Conservation (phyloP, 2,888 invertebrate genomes). For the Andrena camellia region DNA sequence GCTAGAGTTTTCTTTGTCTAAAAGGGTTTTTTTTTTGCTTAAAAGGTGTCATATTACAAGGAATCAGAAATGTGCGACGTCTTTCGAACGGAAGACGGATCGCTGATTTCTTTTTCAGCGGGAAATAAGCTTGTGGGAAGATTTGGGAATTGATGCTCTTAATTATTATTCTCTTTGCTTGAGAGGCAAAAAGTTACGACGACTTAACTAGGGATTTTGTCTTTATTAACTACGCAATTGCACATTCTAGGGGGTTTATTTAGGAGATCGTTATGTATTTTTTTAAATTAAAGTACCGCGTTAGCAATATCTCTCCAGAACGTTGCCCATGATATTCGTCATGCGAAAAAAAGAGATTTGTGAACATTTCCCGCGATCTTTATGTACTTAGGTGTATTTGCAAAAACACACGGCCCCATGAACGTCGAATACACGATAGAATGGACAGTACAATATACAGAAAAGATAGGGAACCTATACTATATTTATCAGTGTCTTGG, state of each 20-base stretch:
- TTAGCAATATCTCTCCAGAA: not conserved
- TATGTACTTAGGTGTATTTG: conserved; percentile 31
- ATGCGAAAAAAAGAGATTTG: conserved; percentile 6
- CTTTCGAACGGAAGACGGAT: conserved; percentile 17
- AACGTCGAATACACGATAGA: conserved; percentile 23
- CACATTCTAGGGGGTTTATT: not conserved
- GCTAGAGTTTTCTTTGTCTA: no score
- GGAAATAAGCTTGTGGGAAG: not conserved
- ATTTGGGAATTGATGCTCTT: conserved; percentile 23
- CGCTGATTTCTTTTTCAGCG: not conserved
- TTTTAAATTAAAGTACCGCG: no score
- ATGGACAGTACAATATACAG: conserved; percentile 30
- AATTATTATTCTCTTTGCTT: conserved; percentile 12
- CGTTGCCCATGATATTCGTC: not conserved
- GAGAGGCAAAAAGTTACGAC: not conserved
- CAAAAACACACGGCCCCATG: not conserved
- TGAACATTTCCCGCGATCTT: conserved; percentile 13
- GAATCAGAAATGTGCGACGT: no score
- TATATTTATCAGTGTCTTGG: conserved; percentile 57
- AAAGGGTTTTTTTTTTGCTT: no score
- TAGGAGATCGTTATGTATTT: no score
- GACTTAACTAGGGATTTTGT: not conserved
- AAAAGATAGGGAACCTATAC: conserved; percentile 28
- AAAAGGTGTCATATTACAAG: no score
- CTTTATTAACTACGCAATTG: not conserved